A percentile compares a stretch with the other conserved stretches of the same genome.
Conservation (phyloP, 2,797 vertebrate genomes). For the Fistularia tabacaria region DNA sequence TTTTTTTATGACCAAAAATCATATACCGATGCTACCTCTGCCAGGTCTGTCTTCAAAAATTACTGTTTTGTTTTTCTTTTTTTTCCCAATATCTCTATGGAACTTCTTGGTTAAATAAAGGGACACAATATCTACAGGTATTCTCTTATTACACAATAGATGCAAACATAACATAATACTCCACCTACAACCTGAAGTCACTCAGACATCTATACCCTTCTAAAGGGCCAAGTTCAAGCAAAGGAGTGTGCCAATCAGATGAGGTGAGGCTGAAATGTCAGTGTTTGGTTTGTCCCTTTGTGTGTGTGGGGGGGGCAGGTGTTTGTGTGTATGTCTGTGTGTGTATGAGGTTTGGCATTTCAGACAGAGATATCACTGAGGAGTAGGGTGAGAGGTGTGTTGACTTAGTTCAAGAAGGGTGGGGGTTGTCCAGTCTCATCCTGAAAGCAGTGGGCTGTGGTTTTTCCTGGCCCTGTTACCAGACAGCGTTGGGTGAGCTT, state of each 20-base stretch:
- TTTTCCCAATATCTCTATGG: too few species aligned
- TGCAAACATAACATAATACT: slow-evolving; percentile 9
- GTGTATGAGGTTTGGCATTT: slow-evolving; percentile 68
- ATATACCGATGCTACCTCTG: too few species aligned
- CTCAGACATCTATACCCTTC: slow-evolving; percentile 6
- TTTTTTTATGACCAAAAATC: too few species aligned
- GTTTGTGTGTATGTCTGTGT: slow-evolving; percentile 13
- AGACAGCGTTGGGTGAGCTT: slow-evolving; percentile 26
- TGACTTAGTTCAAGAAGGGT: slow-evolving; percentile 19
- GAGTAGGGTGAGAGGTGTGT: slow-evolving; percentile 49
- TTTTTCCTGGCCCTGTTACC: slow-evolving; percentile 13
- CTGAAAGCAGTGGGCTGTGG: background rate
- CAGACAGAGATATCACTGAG: slow-evolving; percentile 65
- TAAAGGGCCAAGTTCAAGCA: slow-evolving; percentile 12
- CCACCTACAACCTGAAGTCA: slow-evolving; percentile 17
- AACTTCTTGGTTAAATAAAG: too few species aligned
- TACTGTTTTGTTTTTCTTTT: too few species aligned
- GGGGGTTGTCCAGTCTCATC: slow-evolving; percentile 13
- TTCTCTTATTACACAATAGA: slow-evolving; percentile 9
- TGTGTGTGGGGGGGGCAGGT: slow-evolving; percentile 3
- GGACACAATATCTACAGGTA: too few species aligned
- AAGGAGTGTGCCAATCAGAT: slow-evolving; percentile 30
- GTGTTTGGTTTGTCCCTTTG: slow-evolving; percentile 17
- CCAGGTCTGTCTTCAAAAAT: too few species aligned
- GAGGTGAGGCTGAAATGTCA: slow-evolving; percentile 69